Conservation (phyloP, 2,888 invertebrate genomes). For the Byasa hedistus region DNA sequence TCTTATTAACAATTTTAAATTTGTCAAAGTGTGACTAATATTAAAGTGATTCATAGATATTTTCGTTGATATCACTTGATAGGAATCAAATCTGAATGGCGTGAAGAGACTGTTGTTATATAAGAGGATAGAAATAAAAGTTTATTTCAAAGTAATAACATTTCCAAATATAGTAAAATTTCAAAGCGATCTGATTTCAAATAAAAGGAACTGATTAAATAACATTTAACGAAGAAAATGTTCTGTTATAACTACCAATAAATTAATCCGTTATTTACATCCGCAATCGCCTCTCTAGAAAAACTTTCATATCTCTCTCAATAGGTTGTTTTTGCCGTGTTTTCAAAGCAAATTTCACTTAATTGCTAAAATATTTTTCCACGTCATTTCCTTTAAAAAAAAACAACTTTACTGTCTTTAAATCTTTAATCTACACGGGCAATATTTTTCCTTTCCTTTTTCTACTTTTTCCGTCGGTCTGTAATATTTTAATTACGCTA, state of each 20-base stretch:
- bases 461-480: constrained; percentile 1
- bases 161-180: too few relatives aligned
- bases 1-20: too few relatives aligned
- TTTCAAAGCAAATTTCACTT: constrained; percentile 63
- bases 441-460: constrained; percentile 5
- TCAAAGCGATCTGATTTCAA: too few relatives aligned
- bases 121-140: too few relatives aligned
- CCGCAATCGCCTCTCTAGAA: constrained; percentile 55
- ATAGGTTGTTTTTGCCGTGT: constrained; percentile 65
- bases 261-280: constrained; percentile 66
- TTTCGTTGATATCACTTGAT: too few relatives aligned
- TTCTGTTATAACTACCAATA: constrained; percentile 49
- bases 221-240: constrained; percentile 32
- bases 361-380: constrained; percentile 58
- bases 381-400: constrained; percentile 36
- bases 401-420: constrained; percentile 34
- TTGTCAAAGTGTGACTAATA: too few relatives aligned
- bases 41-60: too few relatives aligned
- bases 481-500: background rate
- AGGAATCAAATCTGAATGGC: too few relatives aligned
- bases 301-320: constrained; percentile 65
- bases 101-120: too few relatives aligned
- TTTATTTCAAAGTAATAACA: too few relatives aligned
- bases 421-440: constrained; percentile 19
- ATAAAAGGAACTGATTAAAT: too few relatives aligned